Base-by-base conservation (phyloP, 2,797 vertebrate species). In the Choloepus didactylus region DNA sequence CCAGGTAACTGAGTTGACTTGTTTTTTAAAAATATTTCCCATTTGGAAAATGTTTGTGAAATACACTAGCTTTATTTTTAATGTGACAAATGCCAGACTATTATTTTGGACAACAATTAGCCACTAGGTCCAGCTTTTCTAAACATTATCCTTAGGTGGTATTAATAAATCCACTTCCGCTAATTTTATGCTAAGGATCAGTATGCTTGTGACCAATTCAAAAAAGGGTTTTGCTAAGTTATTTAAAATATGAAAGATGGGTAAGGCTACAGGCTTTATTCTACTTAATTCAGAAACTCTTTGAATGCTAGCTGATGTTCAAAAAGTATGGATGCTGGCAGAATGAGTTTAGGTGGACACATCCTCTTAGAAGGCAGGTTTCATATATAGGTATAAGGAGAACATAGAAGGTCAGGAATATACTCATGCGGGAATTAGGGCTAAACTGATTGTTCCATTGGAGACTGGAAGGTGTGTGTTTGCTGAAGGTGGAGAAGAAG, bases 171-270 rank as follows among this genome's bases (percentile, higher is more conserved):
- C 44, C 41, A 81, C 14, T 92, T 75, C 12, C 29, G 23, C 41
- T 89, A 72, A 44, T 93, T 72, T 81, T 77, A 7, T 70, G 69
- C 29, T 49, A 59, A 86, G 54, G 27, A 66, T 72, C 5, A 3
- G 19, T 89, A 27, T 77, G 56, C 25, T 51, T 49, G 72, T 23
- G 60, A 10, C 35, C 67, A 70, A 35, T 90, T 84, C 46, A 23
- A n/a, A 25, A 59, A 73, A 41, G 16, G 69, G 67, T 87, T 86
- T 87, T 64, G 64, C 46, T 9, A 69, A 6, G 27, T 67, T 85
- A 80, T 35, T 80, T 85, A 85, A 75, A 94, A 84, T 88, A 54
- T 12, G 25, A 75, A 92, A 82, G 54, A 87, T 2, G 9, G 6
- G 23, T 70, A 96, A 82, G 14, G 2, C 23, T n/a, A 11, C 19